A percentile compares a stretch with the other conserved stretches of the same genome.
phyloP scores from a whole-genome alignment of 2,113 vertebrate genomes.

The Neodon shergylaensis region DNA sequence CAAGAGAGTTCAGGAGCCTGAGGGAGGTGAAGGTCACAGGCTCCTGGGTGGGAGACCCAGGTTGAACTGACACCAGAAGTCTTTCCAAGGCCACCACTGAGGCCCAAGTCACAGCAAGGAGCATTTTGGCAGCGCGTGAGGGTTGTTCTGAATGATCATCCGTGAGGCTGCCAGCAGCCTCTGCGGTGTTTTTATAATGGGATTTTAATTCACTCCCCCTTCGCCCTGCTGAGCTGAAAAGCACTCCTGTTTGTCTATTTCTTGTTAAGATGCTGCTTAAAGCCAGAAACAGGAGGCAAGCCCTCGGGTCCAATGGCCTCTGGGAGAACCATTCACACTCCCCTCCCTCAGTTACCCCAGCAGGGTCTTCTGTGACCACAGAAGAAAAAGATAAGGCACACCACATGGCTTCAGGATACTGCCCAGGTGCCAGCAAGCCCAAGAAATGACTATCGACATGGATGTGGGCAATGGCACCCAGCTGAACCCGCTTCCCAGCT shows the following conservation, averaged over 20 bases:
- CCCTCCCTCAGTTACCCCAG: neutral
- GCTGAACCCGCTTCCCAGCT: neutral
- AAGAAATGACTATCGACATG: accelerated
- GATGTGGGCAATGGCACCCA: neutral
- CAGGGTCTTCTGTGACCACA: neutral
- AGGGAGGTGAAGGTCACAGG: neutral
- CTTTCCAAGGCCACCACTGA: neutral
- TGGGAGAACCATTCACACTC: neutral
- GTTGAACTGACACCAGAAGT: neutral
- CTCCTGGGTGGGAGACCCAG: neutral
- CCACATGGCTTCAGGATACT: accelerated
- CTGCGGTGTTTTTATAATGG: conserved; percentile 17
- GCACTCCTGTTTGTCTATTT: conserved; percentile 62
- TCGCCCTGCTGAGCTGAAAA: conserved; percentile 58
- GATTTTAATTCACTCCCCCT: conserved; percentile 68
- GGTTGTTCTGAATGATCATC: neutral
- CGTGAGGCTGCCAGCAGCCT: neutral
- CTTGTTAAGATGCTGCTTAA: conserved; percentile 54
- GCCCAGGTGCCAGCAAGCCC: neutral
- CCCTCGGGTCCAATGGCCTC: neutral
- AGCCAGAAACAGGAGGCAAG: neutral
- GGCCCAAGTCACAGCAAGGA: neutral
- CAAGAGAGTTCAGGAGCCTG: neutral
- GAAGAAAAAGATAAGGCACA: neutral
- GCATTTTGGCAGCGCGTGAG: neutral